A percentile compares a stretch with the other conserved stretches of the same genome.
These are phyloP conservation scores for Alloscopus bannaensis DNA, from an alignment of 2,888 invertebrate species.

Conservation along the genomic window DNA sequence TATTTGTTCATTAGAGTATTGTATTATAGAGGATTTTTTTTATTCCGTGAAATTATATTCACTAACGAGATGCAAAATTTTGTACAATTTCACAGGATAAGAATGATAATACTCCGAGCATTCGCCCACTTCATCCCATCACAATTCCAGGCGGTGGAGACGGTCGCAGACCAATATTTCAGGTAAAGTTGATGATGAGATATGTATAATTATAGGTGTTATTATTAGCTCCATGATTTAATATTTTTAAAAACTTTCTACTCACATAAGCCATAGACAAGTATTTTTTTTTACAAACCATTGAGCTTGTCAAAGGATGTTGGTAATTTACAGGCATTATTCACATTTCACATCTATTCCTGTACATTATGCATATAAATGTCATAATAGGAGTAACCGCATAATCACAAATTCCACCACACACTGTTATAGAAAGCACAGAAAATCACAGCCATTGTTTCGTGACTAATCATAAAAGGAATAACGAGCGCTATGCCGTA, in stretches of 20 bases:
- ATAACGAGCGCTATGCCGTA: constrained; percentile 25
- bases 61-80: background rate
- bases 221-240: constrained; percentile 11
- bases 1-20: background rate
- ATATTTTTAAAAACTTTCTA: background rate
- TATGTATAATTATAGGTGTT: constrained; percentile 8
- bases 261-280: background rate
- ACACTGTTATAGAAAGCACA: too few relatives aligned
- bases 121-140: constrained; percentile 88
- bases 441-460: too few relatives aligned
- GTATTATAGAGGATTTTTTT: background rate
- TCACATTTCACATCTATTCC: too few relatives aligned
- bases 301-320: too few relatives aligned
- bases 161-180: constrained; percentile 82
- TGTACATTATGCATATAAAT: too few relatives aligned
- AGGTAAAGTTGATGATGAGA: constrained; percentile 80
- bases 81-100: constrained; percentile 81
- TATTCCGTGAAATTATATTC: background rate
- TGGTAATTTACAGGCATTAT: too few relatives aligned
- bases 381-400: too few relatives aligned
- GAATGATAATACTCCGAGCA: constrained; percentile 90
- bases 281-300: background rate
- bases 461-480: constrained; percentile 46
- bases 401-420: background rate
- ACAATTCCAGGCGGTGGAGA: constrained; percentile 88